phyloP scores from a whole-genome alignment of 2,797 vertebrate genomes.

The Malurus splendens region DNA sequence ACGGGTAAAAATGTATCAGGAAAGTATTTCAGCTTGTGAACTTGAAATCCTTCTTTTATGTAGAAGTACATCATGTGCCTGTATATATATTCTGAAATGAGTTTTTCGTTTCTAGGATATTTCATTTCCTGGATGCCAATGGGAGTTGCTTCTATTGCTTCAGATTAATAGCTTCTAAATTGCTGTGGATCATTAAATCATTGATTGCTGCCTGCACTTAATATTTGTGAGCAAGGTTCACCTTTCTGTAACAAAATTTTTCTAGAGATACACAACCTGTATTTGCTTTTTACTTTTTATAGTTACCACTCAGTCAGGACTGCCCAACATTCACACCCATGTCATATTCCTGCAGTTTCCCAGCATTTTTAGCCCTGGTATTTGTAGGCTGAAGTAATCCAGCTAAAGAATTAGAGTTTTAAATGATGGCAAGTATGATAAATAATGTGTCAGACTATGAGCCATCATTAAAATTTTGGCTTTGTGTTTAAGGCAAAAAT shows the following conservation, averaged over 20 bases:
- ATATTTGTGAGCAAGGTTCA: neutral
- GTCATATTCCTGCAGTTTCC: neutral
- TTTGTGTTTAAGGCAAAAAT: neutral
- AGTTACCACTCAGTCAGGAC: neutral
- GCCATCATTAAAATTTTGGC: neutral
- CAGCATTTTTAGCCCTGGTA: neutral
- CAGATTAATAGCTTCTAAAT: neutral
- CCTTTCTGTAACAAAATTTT: neutral
- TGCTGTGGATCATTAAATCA: neutral
- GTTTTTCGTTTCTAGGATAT: neutral
- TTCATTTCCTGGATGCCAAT: neutral
- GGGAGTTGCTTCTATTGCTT: neutral
- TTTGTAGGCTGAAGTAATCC: neutral
- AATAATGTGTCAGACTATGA: neutral
- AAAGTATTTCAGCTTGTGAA: neutral
- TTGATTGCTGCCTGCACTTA: neutral
- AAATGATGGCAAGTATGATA: neutral
- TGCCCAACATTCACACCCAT: neutral
- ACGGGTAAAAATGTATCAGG: neutral
- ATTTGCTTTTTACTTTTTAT: neutral
- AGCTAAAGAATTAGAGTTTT: neutral
- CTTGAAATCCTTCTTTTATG: neutral
- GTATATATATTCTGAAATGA: neutral
- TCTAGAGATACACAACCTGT: neutral
- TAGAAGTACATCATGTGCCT: neutral